Conservation (phyloP, 2,888 invertebrate genomes). For the Lamellibrachia columna region DNA sequence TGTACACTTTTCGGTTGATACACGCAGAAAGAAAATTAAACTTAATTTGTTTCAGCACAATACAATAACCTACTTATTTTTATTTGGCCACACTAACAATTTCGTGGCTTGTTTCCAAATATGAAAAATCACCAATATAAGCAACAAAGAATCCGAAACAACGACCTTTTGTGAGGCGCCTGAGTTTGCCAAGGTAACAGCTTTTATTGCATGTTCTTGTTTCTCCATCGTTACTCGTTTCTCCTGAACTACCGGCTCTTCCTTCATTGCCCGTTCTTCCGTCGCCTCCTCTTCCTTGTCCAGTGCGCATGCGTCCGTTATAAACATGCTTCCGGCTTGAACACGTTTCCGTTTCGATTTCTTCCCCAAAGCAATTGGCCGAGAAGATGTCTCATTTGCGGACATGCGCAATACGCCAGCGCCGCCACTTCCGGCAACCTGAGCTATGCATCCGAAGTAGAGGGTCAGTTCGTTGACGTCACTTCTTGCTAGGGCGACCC, state of each 20-base stretch:
- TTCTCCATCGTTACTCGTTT: neutral
- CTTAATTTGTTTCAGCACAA: neutral
- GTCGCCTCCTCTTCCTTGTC: neutral
- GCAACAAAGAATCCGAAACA: neutral
- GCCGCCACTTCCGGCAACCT: slow-evolving; percentile 21
- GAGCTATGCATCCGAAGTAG: slow-evolving; percentile 22
- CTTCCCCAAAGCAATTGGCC: neutral
- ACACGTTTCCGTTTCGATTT: slow-evolving; percentile 16
- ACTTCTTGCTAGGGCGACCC: slow-evolving; percentile 6
- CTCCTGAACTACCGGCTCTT: neutral
- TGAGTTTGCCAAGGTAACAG: neutral
- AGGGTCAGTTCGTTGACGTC: neutral
- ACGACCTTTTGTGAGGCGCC: neutral
- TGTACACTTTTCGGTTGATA: neutral
- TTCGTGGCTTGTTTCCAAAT: neutral
- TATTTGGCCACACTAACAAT: neutral
- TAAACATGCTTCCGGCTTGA: slow-evolving; percentile 18
- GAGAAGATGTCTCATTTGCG: neutral
- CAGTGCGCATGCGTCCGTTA: slow-evolving; percentile 14
- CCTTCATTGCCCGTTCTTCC: neutral
- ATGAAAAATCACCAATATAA: neutral
- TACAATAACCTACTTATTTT: neutral
- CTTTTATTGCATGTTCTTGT: neutral
- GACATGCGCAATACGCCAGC: slow-evolving; percentile 20
- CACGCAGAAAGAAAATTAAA: neutral